A percentile compares a stretch with the other conserved stretches of the same genome.
These are phyloP conservation scores for Prinia subflava DNA, from an alignment of 2,113 vertebrate species.

Conservation along the genomic window DNA sequence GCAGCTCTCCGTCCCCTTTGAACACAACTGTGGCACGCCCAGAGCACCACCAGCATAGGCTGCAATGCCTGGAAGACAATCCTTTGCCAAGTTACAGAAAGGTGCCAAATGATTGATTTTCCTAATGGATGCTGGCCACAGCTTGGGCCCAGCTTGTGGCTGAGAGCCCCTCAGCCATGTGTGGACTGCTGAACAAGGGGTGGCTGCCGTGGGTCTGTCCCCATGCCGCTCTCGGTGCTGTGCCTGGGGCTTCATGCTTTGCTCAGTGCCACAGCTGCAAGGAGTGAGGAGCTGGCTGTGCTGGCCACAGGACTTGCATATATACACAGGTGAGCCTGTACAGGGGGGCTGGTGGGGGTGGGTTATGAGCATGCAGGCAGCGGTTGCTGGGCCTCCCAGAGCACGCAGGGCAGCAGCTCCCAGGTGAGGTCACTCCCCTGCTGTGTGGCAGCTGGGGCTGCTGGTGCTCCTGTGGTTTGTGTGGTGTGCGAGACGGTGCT, in stretches of 20 bases:
- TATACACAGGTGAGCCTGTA: background rate
- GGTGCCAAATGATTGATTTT: background rate
- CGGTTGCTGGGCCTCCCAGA: background rate
- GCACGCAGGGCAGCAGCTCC: background rate
- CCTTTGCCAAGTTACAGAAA: background rate
- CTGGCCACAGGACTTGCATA: background rate
- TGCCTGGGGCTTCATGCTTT: background rate
- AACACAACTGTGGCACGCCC: accelerated
- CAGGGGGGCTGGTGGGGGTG: background rate
- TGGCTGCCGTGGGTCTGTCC: accelerated
- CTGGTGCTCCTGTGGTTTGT: accelerated
- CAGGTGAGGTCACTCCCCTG: background rate
- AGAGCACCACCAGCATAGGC: background rate
- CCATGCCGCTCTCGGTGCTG: background rate
- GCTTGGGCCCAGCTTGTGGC: background rate
- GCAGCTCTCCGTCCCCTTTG: accelerated
- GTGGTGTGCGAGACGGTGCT: accelerated
- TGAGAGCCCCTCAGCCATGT: accelerated
- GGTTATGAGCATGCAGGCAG: conserved; percentile 14
- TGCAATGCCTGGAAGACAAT: background rate
- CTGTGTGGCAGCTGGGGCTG: background rate
- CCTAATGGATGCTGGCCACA: background rate
- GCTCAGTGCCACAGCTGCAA: background rate
- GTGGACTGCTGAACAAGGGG: background rate
- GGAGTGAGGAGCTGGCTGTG: background rate